phyloP scores from a whole-genome alignment of 2,888 invertebrate genomes.

The Neelides folsomi region DNA sequence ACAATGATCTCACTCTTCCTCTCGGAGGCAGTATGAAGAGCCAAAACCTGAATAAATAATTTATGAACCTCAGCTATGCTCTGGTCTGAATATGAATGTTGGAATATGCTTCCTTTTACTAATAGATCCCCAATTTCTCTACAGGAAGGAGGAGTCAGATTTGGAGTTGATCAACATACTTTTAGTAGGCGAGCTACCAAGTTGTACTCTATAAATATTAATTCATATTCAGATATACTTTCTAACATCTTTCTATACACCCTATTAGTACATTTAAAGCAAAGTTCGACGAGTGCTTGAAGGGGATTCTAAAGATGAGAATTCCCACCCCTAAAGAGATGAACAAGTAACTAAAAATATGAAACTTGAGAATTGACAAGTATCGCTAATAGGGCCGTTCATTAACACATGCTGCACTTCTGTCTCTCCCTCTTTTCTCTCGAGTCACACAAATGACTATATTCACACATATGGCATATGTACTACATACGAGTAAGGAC shows the following conservation, averaged over 20 bases:
- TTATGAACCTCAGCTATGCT: no score
- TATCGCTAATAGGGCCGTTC: constrained; percentile 25
- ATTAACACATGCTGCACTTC: constrained; percentile 24
- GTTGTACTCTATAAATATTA: constrained; percentile 6
- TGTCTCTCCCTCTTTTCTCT: constrained; percentile 1
- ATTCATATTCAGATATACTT: constrained; percentile 2
- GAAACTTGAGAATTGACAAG: constrained; percentile 17
- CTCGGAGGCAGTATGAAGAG: no score
- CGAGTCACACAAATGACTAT: not conserved
- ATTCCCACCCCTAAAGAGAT: constrained; percentile 9
- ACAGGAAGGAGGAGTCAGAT: no score
- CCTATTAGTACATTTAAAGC: not conserved
- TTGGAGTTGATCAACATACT: no score
- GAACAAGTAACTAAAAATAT: constrained; percentile 15
- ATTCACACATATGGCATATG: no score
- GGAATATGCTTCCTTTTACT: no score
- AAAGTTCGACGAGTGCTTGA: not conserved
- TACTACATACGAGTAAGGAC: not conserved
- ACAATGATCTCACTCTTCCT: no score
- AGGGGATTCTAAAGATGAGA: constrained; percentile 4
- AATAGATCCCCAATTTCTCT: no score
- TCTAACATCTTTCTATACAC: not conserved
- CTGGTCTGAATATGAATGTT: no score
- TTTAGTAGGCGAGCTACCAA: not conserved
- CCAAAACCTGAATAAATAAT: no score